These are phyloP conservation scores for Clarias platycephalus DNA, from an alignment of 2,797 vertebrate species.

Conservation along the genomic window DNA sequence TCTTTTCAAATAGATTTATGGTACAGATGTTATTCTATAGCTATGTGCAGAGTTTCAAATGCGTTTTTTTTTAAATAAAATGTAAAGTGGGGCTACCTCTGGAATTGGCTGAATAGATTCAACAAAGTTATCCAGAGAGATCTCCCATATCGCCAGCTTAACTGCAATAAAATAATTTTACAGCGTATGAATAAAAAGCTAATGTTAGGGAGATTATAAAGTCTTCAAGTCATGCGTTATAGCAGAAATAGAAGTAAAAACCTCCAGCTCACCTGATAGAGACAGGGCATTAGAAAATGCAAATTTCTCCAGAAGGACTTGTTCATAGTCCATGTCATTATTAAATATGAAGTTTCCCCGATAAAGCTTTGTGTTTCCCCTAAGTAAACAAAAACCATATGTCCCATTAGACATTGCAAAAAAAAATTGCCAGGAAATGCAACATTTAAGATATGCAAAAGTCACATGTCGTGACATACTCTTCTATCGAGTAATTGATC, in stretches of 20 bases:
- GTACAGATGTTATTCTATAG: neutral
- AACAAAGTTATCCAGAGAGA: slow-evolving; percentile 90
- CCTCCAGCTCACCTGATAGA: slow-evolving; percentile 84
- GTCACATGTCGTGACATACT: slow-evolving; percentile 70
- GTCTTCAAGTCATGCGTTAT: neutral
- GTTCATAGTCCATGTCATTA: slow-evolving; percentile 76
- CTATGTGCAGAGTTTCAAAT: neutral
- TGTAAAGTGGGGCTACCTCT: slow-evolving; percentile 74
- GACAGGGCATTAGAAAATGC: slow-evolving; percentile 97
- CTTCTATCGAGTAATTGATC: slow-evolving; percentile 84
- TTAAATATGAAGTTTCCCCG: slow-evolving; percentile 88
- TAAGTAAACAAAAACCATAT: slow-evolving; percentile 56
- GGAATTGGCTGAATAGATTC: slow-evolving; percentile 98
- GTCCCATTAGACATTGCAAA: slow-evolving; percentile 5
- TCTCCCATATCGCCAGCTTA: slow-evolving; percentile 97
- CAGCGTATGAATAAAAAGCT: neutral
- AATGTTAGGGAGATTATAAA: neutral
- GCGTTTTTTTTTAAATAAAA: neutral
- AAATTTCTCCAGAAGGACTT: slow-evolving; percentile 89
- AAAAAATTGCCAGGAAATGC: neutral
- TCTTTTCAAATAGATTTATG: neutral
- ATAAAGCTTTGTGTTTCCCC: slow-evolving; percentile 88
- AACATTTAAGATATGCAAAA: neutral
- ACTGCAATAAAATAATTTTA: slow-evolving; percentile 69
- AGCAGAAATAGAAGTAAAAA: neutral